Conservation (phyloP, 2,888 invertebrate genomes). For the Scrobipalpa atriplicella region DNA sequence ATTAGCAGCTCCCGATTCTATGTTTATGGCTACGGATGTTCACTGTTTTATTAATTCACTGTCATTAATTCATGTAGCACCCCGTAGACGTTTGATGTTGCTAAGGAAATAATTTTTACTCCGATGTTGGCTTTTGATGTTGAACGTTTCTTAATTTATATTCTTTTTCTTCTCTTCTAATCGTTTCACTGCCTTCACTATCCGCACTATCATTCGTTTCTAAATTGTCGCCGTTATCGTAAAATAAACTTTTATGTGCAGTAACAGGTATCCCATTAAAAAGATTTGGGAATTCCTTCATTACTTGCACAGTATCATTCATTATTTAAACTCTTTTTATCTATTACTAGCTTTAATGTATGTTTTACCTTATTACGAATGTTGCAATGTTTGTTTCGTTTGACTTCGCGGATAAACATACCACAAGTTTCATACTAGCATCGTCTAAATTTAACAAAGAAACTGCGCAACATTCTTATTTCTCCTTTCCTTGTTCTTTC, state of each 20-base stretch:
- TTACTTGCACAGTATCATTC: conserved; percentile 3
- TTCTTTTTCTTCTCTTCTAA: conserved; percentile 4
- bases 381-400: background rate
- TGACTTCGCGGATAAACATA: background rate
- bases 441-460: background rate
- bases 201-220: conserved; percentile 1
- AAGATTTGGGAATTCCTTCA: background rate
- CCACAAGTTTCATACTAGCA: background rate
- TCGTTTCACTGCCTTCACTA: conserved; percentile 22
- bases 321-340: background rate
- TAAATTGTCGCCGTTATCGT: conserved; percentile 6
- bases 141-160: conserved; percentile 25
- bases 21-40: conserved; percentile 36
- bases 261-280: conserved; percentile 16
- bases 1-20: conserved; percentile 39
- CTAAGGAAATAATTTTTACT: conserved; percentile 34
- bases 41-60: conserved; percentile 32
- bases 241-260: conserved; percentile 2
- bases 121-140: conserved; percentile 49
- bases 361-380: background rate
- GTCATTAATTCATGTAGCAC: conserved; percentile 24
- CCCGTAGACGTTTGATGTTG: conserved; percentile 20
- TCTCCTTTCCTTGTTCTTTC: background rate
- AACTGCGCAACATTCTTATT: background rate
- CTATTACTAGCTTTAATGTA: conserved; percentile 10